Base-by-base conservation (phyloP, 2,113 vertebrate genomes). In the Epinephelus cyanopodus region DNA sequence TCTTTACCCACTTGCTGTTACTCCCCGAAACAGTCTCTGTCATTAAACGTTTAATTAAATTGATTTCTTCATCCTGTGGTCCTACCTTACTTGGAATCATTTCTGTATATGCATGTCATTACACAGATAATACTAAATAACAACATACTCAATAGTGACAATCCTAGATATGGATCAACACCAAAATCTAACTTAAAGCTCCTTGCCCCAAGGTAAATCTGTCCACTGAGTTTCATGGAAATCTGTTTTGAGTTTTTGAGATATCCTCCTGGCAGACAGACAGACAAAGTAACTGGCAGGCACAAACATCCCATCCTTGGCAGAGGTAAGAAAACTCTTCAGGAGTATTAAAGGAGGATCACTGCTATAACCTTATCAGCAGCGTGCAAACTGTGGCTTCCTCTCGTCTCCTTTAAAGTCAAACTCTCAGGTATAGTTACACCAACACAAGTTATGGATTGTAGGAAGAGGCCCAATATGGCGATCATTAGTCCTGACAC, bases 261-360 rank as follows among this genome's bases (percentile, higher is more conserved):
- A 92, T 91, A 91, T 83, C 37, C 39, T 79, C 72, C 87, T 90
- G 74, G 84, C 87, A 89, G 78, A 84, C 68, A 75, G 81, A 77
- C 82, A 85, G 39, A 84, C 56, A 80, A 73, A 66, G 78, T 77
- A 72, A 80, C 90, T 90, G 67, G 78, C 88, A 89, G 84, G 81
- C 80, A 89, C 45, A 85, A 87, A 83, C 61, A 85, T 74, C 48
- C 37, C 74, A 84, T 88, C 76, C 75, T 84, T 91, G 90, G 89
- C 88, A 91, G 80, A 67, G 73, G 64, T 70, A 71, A 60, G 66
- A 66, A 77, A 87, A 82, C 60, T 71, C 29, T 74, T 77, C 25
- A 79, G 53, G 63, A 81, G 76, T 79, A 77, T 90, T 82, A 90
- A 89, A 87, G 82, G 71, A 74, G 83, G 74, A 89, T 88, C 77